Evolutionary conservation across 2,797 vertebrate species (phyloP), one percentile per base, ranked within the genome.

Genomic region (Onychomys torridus): DNA sequence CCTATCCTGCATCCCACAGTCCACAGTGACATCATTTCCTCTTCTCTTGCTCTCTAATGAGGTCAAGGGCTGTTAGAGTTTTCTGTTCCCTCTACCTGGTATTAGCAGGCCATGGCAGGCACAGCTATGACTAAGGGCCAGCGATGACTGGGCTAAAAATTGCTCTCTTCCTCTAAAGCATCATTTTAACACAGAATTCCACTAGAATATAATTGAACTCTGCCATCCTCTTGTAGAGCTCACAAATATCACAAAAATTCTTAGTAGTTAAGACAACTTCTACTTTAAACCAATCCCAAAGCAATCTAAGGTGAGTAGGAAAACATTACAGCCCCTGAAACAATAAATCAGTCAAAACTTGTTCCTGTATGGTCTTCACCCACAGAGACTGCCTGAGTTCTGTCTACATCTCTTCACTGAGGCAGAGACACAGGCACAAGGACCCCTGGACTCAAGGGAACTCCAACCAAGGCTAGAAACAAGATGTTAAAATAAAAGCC

Each of bases 31-130:
- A 73, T 86, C 85, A 94, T 84, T 89, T 85, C 94, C 92, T 92
- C 77, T 55, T 61, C 77, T 75, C 95, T 77, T 71, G 27, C 82
- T 95, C 92, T 55, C 93, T 94, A 97, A 97, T n/a, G 61, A 96
- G 81, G 84, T 55, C 16, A 0, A 83, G 75, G 43, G 40, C 89
- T 89, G n/a, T 40, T 37, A 76, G 32, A 32, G 16, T 69, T 83
- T 49, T 89, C 69, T 91, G 57, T 86, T 93, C 90, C 82, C 14
- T 79, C 93, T 16, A 67, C 73, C 77, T 29, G 16, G n/a, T 5
- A 23, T 69, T 89, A 59, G 63, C 85, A 17, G 32, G 59, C 85
- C 5, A 12, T 4, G 0, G 13, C 14, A 67, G 49, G 55, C 21
- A 92, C 40, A 2, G 6, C 87, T 94, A 73, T 84, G 57, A 94